Conservation (phyloP, 2,888 invertebrate genomes). For the Branchipolynoe longqiensis region DNA sequence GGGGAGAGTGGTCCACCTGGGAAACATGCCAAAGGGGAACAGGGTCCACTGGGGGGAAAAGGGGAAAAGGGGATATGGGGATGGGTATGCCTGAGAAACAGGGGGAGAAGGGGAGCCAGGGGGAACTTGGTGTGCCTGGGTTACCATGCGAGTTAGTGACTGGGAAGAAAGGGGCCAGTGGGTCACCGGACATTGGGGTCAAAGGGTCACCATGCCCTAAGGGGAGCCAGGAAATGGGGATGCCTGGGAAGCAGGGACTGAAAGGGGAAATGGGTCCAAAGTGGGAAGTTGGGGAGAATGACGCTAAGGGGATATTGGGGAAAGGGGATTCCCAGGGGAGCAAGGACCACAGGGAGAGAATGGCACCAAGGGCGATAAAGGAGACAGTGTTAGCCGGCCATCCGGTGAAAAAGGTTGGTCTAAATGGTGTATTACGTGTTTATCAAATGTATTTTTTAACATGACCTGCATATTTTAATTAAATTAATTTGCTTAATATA, state of each 20-base stretch:
- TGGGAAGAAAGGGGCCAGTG: conserved; percentile 66
- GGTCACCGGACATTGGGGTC: conserved; percentile 64
- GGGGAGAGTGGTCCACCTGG: background rate
- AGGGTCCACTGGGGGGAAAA: background rate
- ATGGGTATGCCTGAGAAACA: conserved; percentile 61
- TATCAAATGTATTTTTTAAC: background rate
- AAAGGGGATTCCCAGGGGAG: conserved; percentile 54
- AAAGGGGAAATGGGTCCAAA: conserved; percentile 11
- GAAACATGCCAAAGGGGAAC: background rate
- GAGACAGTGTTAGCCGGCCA: background rate
- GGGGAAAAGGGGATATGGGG: conserved; percentile 36
- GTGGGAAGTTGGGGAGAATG: conserved; percentile 30
- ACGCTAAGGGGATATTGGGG: conserved; percentile 37
- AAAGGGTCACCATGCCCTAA: conserved; percentile 66
- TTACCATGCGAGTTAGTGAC: background rate
- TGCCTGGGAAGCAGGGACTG: conserved; percentile 20
- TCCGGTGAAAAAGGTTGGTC: conserved; percentile 21
- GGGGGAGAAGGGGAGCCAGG: conserved; percentile 60
- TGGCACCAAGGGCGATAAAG: conserved; percentile 58
- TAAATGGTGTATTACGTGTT: background rate
- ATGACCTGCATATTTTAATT: background rate
- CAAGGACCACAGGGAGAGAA: conserved; percentile 55
- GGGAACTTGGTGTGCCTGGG: conserved; percentile 62
- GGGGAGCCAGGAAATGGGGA: conserved; percentile 64
- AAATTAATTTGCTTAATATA: background rate